phyloP scores from a whole-genome alignment of 53 echinoderm and acorn worm genomes.

The Actinopyga echinites region DNA sequence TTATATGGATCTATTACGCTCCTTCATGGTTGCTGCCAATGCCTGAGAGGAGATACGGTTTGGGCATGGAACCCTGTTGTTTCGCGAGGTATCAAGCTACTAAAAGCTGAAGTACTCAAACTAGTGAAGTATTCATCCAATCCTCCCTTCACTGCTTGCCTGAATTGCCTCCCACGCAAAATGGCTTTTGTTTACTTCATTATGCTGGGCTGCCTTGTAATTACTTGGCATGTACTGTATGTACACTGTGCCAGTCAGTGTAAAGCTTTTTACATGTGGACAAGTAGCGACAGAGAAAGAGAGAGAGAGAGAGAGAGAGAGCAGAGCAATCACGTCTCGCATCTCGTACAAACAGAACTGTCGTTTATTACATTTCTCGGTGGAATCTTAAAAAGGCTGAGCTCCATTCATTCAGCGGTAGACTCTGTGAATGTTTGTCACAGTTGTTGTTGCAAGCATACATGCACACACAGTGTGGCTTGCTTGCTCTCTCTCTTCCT shows the following conservation, averaged over 20 bases:
- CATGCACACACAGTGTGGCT: too few species aligned
- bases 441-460: too few species aligned
- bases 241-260: not conserved
- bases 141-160: not conserved
- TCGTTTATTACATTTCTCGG: slow-evolving; percentile 13
- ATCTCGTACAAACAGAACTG: not conserved
- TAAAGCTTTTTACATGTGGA: not conserved
- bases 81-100: slow-evolving; percentile 6
- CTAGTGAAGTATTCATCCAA: not conserved
- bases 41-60: not conserved
- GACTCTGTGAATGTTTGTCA: not conserved
- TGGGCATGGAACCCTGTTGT: slow-evolving; percentile 15
- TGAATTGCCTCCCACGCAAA: slow-evolving; percentile 31
- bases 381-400: not conserved
- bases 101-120: not conserved
- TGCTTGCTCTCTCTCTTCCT: too few species aligned
- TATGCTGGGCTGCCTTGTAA: slow-evolving; percentile 22
- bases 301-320: too few species aligned
- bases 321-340: not conserved
- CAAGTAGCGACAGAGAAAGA: too few species aligned
- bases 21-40: too few species aligned
- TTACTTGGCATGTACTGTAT: slow-evolving; percentile 17
- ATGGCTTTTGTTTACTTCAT: slow-evolving; percentile 39
- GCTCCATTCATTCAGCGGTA: slow-evolving; percentile 10
- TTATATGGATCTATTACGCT: too few species aligned